Evolutionary conservation across 2,113 vertebrate species (phyloP), one percentile per base, ranked within the genome.

Genomic region (Ochotona curzoniae): DNA sequence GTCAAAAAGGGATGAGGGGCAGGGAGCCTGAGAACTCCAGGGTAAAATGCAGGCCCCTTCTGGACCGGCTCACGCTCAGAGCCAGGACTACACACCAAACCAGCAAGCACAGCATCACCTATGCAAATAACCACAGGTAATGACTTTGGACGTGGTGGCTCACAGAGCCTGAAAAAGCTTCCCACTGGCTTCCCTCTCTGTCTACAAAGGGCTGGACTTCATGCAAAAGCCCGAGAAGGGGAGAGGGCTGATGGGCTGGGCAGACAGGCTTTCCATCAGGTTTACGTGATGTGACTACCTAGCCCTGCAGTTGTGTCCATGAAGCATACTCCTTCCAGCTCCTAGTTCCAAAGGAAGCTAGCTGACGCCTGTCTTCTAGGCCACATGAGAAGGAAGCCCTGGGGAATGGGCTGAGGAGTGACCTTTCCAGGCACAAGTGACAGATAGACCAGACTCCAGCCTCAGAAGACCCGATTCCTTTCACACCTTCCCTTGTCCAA

Each of bases 261-360:
- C 30, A 44, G 32, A 66, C 30, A 57, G 54, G n/a, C 8, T 0
- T 28, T 35, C 64, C 49, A 12, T 57, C 78, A 67, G 80, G 78
- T 30, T 67, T 76, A 26, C 49, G 60, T 32, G 73, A 89, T 67
- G 57, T 64, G 15, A 66, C 20, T 26, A 32, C 88, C 89, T 95
- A 80, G 93, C 74, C 93, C 96, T 94, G 83, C 70, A 80, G 66
- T 66, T 83, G 20, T 14, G 25, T 32, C 54, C 95, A 80, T 96
- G 94, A 96, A 93, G 78, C 84, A 89, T 63, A 47, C 93, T 94
- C 60, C 70, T 84, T 70, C 61, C 51, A 17, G 12, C 47, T 78
- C 81, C 74, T 95, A 97, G 95, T 82, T 97, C 85, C 97, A 97
- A 83, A 88, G 94, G 89, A 91, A 95, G 96, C 90, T 96, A 96